Evolutionary conservation across 2,888 invertebrate species (phyloP).

Genomic region (Chrysotoxum bicinctum): DNA sequence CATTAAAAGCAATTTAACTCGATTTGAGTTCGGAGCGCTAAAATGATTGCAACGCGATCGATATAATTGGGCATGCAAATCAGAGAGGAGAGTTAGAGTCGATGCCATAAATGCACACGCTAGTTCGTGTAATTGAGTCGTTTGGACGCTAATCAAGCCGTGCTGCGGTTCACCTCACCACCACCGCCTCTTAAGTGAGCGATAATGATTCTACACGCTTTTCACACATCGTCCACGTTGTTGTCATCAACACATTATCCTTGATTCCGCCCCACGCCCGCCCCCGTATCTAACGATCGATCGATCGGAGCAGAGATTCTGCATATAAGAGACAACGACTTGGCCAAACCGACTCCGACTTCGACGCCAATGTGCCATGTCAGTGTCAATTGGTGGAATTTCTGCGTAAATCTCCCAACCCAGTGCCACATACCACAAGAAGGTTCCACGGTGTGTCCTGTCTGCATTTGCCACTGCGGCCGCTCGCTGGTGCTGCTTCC

Average conservation of each 20-base stretch:
- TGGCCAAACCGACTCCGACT: not conserved
- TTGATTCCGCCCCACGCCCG: conserved; percentile 31
- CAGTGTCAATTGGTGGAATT: conserved; percentile 68
- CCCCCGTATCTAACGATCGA: conserved; percentile 49
- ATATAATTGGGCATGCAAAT: conserved; percentile 72
- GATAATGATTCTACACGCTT: conserved; percentile 65
- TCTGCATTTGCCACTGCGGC: conserved; percentile 5
- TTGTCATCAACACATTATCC: conserved; percentile 28
- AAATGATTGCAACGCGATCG: conserved; percentile 65
- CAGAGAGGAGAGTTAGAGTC: conserved; percentile 3
- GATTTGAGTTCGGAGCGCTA: conserved; percentile 56
- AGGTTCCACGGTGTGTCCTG: conserved; percentile 37
- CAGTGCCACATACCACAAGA: conserved; percentile 46
- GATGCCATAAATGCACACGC: conserved; percentile 66
- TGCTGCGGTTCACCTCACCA: not conserved
- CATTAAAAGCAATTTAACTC: conserved; percentile 73
- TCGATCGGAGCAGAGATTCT: conserved; percentile 17
- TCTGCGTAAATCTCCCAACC: conserved; percentile 67
- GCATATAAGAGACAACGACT: conserved; percentile 20
- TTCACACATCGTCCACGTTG: conserved; percentile 61
- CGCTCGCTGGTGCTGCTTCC: not conserved
- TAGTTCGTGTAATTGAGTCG: conserved; percentile 68
- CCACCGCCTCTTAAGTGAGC: conserved; percentile 42
- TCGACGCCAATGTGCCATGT: conserved; percentile 66
- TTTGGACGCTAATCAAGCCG: conserved; percentile 65